Percentiles rank a stretch among this genome's conserved stretches.
These are phyloP conservation scores for Entomyzon cyanotis DNA, from an alignment of 2,113 vertebrate species.

Conservation along the genomic window DNA sequence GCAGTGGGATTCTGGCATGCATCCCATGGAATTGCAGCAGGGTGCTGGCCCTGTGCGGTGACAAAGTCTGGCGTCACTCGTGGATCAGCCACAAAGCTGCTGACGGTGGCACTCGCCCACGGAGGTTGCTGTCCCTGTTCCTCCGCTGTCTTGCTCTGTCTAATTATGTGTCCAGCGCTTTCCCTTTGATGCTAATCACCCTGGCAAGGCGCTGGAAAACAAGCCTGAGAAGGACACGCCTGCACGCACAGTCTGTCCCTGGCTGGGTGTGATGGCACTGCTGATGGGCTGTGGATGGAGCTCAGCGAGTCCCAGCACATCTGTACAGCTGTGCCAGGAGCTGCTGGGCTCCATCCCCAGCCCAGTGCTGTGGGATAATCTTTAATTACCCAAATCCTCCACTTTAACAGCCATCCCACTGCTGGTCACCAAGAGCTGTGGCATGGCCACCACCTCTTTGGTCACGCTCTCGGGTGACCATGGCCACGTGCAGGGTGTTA, in stretches of 20 bases:
- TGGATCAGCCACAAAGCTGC: constrained; percentile 1
- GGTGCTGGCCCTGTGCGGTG: background rate
- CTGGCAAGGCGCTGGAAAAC: background rate
- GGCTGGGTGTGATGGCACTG: background rate
- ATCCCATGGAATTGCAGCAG: background rate
- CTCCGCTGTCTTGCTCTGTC: background rate
- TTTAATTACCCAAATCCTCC: background rate
- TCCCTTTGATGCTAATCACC: constrained; percentile 47
- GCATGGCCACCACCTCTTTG: background rate
- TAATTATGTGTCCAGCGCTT: constrained; percentile 38
- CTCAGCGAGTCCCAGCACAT: background rate
- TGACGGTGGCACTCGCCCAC: background rate
- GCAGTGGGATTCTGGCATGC: background rate
- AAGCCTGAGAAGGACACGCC: background rate
- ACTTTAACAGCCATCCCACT: background rate
- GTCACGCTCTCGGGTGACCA: background rate
- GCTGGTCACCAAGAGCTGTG: background rate
- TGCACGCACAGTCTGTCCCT: background rate
- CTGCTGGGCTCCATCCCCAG: background rate
- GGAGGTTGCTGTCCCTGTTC: constrained; percentile 15
- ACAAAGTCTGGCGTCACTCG: background rate
- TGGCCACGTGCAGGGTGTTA: background rate
- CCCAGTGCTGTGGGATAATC: background rate
- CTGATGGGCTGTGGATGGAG: background rate
- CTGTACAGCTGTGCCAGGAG: background rate